Evolutionary conservation across 1,140 invertebrate species (phyloP).

Genomic region (Philotrypesis tridentata): DNA sequence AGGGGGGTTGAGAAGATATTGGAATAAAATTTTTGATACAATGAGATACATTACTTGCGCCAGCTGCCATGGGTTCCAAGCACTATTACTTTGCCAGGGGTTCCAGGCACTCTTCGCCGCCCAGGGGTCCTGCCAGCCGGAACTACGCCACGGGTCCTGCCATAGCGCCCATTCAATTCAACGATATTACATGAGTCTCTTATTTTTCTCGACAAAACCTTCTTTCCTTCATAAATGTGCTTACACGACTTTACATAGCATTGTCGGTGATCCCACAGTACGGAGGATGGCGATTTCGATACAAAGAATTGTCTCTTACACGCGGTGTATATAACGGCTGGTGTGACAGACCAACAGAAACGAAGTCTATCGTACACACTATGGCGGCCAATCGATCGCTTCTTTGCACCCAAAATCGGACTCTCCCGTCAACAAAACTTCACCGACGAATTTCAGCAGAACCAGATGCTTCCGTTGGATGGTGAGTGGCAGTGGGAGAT

Average conservation of each 20-base stretch:
- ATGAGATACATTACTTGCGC: conserved; percentile 45
- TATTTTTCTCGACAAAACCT: background rate
- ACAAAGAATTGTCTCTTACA: conserved; percentile 35
- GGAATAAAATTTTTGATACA: conserved; percentile 18
- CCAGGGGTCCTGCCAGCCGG: conserved; percentile 37
- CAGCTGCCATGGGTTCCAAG: conserved; percentile 51
- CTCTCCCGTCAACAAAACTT: conserved; percentile 32
- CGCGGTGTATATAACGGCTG: too few species aligned
- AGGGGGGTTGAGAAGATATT: too few species aligned
- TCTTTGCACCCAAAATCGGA: conserved; percentile 50
- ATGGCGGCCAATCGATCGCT: conserved; percentile 4
- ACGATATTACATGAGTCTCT: conserved; percentile 11
- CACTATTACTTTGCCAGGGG: conserved; percentile 50
- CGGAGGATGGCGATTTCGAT: conserved; percentile 49
- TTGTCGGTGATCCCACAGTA: background rate
- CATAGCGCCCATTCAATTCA: background rate
- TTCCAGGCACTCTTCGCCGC: conserved; percentile 39
- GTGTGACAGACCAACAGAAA: too few species aligned
- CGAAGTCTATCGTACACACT: too few species aligned
- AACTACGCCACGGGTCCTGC: conserved; percentile 18
- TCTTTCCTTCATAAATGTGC: background rate
- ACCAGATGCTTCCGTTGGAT: background rate
- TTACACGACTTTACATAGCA: background rate
- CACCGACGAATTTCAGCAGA: conserved; percentile 6
- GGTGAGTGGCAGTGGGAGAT: too few species aligned